These are phyloP conservation scores for Andrena hattorfiana DNA, from an alignment of 2,888 invertebrate genomes.

Conservation along the genomic window DNA sequence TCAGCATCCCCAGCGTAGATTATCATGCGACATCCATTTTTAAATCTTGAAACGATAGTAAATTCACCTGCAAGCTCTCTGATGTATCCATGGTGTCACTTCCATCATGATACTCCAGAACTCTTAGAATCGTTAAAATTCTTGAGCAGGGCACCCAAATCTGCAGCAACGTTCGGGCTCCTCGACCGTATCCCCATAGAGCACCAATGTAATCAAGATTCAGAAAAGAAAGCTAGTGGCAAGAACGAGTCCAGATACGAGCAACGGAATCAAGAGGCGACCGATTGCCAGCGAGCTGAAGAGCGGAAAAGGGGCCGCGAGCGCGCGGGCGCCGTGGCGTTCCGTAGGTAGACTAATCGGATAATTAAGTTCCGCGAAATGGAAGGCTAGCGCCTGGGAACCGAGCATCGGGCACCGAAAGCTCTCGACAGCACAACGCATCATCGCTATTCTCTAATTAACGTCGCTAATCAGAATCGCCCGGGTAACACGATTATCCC, in stretches of 20 bases:
- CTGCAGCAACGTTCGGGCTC: background rate
- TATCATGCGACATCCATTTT: too few relatives aligned
- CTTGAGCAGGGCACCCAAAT: too few relatives aligned
- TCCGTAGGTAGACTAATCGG: slow-evolving; percentile 75
- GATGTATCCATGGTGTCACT: too few relatives aligned
- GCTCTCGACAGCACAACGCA: slow-evolving; percentile 77
- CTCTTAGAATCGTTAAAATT: too few relatives aligned
- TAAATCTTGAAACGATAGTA: too few relatives aligned
- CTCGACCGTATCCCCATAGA: background rate
- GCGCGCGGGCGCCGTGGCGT: slow-evolving; percentile 44
- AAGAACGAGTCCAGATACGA: slow-evolving; percentile 1
- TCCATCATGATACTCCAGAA: too few relatives aligned
- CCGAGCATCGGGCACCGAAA: slow-evolving; percentile 68
- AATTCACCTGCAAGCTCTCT: too few relatives aligned
- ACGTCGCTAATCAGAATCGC: slow-evolving; percentile 83
- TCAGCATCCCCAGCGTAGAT: too few relatives aligned
- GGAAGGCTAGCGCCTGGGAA: slow-evolving; percentile 67
- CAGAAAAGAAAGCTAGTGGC: background rate
- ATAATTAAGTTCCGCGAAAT: slow-evolving; percentile 79
- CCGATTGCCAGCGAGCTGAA: background rate
- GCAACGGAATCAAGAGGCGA: background rate
- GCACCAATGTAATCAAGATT: background rate
- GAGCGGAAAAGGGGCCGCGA: background rate
- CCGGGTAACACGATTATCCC: slow-evolving; percentile 82
- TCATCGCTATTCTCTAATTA: slow-evolving; percentile 83